phyloP scores from a whole-genome alignment of 1,140 invertebrate genomes.

The Drosophila sulfurigaster region DNA sequence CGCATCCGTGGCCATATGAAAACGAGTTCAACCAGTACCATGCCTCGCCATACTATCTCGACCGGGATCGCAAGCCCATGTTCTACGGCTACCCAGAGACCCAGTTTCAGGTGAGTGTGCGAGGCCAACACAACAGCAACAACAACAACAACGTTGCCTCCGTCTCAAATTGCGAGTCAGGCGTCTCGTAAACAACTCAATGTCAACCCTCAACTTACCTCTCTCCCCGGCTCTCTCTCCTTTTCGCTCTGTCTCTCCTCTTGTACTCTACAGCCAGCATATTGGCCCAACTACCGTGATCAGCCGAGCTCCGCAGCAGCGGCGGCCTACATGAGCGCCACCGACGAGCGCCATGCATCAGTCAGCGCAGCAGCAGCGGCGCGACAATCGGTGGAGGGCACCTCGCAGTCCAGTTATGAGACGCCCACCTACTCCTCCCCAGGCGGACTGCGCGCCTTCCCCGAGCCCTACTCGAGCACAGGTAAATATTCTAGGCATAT shows the following conservation, averaged over 20 bases:
- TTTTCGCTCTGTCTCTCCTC: background rate
- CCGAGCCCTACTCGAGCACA: slow-evolving; percentile 83
- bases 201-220: slow-evolving; percentile 35
- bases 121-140: slow-evolving; percentile 15
- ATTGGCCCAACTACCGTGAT: slow-evolving; percentile 84
- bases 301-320: slow-evolving; percentile 74
- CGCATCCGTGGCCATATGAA: slow-evolving; percentile 82
- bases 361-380: slow-evolving; percentile 74
- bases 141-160: background rate
- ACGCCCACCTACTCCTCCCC: slow-evolving; percentile 83
- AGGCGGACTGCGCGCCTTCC: slow-evolving; percentile 78
- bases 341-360: slow-evolving; percentile 79
- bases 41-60: slow-evolving; percentile 79
- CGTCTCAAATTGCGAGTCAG: slow-evolving; percentile 16
- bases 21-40: slow-evolving; percentile 83
- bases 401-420: slow-evolving; percentile 84
- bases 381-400: slow-evolving; percentile 82
- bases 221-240: background rate
- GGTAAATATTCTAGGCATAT: slow-evolving; percentile 59
- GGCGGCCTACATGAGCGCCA: slow-evolving; percentile 80
- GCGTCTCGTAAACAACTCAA: slow-evolving; percentile 60
- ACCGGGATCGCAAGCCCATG: slow-evolving; percentile 83
- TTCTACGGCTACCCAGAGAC: slow-evolving; percentile 83
- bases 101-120: slow-evolving; percentile 81
- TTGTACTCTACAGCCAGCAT: slow-evolving; percentile 40